phyloP scores from a whole-genome alignment of 2,888 invertebrate species.

The Hirtodrosophila confusa region DNA sequence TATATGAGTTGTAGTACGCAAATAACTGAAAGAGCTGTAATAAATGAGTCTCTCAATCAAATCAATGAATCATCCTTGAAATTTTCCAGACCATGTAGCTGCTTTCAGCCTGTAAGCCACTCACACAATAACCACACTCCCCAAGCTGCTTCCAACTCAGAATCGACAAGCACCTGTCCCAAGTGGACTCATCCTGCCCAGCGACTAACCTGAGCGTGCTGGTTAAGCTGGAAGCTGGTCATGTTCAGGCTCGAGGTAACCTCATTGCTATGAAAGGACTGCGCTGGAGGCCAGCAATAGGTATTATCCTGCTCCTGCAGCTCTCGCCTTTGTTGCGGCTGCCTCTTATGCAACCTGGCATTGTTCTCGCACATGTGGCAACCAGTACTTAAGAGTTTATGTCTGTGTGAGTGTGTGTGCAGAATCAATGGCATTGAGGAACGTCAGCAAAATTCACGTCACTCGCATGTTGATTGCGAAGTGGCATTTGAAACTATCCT shows the following conservation, averaged over 20 bases:
- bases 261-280: constrained; percentile 1
- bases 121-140: neutral
- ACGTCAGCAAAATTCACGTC: constrained; percentile 35
- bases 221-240: constrained; percentile 19
- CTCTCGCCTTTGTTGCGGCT: constrained; percentile 18
- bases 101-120: constrained; percentile 25
- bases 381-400: neutral
- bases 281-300: neutral
- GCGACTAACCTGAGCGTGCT: constrained; percentile 5
- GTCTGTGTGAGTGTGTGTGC: constrained; percentile 3
- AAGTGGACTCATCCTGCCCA: constrained; percentile 14
- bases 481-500: constrained; percentile 13
- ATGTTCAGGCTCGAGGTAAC: constrained; percentile 1
- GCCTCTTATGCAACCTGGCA: constrained; percentile 35
- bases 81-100: constrained; percentile 32
- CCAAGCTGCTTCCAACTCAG: constrained; percentile 4
- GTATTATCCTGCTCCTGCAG: neutral
- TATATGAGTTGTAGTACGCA: constrained; percentile 7
- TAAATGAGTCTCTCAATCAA: constrained; percentile 3
- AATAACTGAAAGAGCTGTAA: neutral
- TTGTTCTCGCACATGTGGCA: constrained; percentile 24
- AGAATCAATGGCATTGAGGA: constrained; percentile 30
- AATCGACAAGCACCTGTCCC: constrained; percentile 23
- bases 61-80: constrained; percentile 32
- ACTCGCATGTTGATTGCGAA: constrained; percentile 23